Evolutionary conservation across 2,113 vertebrate species (phyloP).

Genomic region (Oreochromis niloticus): DNA sequence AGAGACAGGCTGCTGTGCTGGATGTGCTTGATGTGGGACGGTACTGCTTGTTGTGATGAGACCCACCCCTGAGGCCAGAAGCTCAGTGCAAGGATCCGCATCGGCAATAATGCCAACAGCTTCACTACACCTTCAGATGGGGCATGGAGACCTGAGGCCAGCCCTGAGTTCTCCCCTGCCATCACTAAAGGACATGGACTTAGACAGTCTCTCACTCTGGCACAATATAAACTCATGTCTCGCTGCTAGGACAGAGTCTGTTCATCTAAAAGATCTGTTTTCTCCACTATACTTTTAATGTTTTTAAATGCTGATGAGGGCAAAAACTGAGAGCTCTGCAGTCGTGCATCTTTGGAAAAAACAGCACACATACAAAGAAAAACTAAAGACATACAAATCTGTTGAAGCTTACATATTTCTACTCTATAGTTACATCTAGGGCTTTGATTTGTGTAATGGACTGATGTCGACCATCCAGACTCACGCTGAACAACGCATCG

Average conservation of each 20-base stretch:
- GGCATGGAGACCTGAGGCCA: background rate
- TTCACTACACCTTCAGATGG: background rate
- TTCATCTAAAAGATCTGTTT: background rate
- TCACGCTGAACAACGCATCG: accelerated
- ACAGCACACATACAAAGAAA: background rate
- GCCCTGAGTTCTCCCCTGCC: background rate
- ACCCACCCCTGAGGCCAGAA: background rate
- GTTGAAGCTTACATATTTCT: background rate
- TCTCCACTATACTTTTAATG: background rate
- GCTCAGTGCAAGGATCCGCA: background rate
- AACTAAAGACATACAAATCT: background rate
- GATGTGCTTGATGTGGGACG: background rate
- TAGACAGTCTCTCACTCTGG: background rate
- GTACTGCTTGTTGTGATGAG: background rate
- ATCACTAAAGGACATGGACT: background rate
- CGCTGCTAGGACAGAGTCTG: background rate
- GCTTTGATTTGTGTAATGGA: background rate
- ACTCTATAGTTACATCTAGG: background rate
- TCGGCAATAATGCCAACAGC: background rate
- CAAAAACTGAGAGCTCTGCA: background rate
- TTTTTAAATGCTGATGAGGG: background rate
- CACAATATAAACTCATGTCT: background rate
- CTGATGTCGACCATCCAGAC: background rate
- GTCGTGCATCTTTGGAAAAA: background rate
- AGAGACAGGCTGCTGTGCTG: background rate